Conservation (phyloP, 2,797 vertebrate species). For the Muraenolepis orangiensis region DNA sequence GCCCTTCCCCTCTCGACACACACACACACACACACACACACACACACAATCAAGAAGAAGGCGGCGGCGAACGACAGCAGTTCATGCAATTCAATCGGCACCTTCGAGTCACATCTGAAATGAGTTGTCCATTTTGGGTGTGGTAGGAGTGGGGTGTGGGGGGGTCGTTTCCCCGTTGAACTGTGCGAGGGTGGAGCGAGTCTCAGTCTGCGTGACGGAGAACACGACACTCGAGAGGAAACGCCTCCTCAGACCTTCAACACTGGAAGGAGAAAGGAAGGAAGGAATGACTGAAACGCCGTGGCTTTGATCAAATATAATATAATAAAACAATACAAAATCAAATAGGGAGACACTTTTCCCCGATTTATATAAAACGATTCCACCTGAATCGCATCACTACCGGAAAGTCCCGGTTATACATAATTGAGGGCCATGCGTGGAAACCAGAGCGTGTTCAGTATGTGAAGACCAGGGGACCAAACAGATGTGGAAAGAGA, state of each 20-base stretch:
- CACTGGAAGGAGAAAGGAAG: too few relatives aligned
- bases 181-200: constrained; percentile 35
- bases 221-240: constrained; percentile 35
- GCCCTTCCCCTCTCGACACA: constrained; percentile 15
- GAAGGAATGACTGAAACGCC: constrained; percentile 50
- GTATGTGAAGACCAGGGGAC: neutral
- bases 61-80: constrained; percentile 25
- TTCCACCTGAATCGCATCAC: constrained; percentile 50
- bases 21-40: neutral
- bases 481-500: constrained; percentile 10
- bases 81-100: constrained; percentile 56
- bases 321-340: constrained; percentile 40
- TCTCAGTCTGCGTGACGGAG: constrained; percentile 25
- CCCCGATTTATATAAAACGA: constrained; percentile 69
- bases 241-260: constrained; percentile 41
- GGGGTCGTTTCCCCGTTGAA: constrained; percentile 45
- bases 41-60: constrained; percentile 35
- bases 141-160: constrained; percentile 41
- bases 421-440: constrained; percentile 43
- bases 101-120: constrained; percentile 64
- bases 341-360: too few relatives aligned
- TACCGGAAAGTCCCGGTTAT: constrained; percentile 63
- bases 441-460: constrained; percentile 39
- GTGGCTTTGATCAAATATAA: constrained; percentile 53
- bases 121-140: constrained; percentile 62